phyloP scores from a whole-genome alignment of 1,140 invertebrate species.

The Pristionchus pacificus region DNA sequence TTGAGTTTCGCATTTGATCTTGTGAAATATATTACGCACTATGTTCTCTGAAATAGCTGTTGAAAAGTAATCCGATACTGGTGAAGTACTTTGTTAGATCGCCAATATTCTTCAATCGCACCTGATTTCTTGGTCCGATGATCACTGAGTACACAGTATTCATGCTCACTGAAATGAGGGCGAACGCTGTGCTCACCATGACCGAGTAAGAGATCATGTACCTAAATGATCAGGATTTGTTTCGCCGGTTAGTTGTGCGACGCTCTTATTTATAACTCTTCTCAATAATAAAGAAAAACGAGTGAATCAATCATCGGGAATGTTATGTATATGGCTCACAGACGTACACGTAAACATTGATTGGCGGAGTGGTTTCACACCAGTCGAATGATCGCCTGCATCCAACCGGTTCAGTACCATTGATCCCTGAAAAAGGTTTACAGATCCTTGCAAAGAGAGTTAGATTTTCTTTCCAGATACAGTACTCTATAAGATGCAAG shows the following conservation, averaged over 20 bases:
- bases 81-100: not conserved
- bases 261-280: no score
- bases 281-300: no score
- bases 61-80: not conserved
- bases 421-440: slow-evolving; percentile 2
- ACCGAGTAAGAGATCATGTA: slow-evolving; percentile 17
- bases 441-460: slow-evolving; percentile 10
- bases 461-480: not conserved
- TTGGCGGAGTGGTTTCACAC: slow-evolving; percentile 18
- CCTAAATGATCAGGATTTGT: no score
- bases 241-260: no score
- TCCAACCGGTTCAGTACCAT: slow-evolving; percentile 13
- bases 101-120: not conserved
- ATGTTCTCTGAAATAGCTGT: no score
- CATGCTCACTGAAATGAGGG: slow-evolving; percentile 22
- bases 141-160: slow-evolving; percentile 25
- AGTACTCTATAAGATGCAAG: not conserved
- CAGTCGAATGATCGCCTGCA: slow-evolving; percentile 23
- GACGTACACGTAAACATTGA: slow-evolving; percentile 15
- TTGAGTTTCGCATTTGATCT: no score
- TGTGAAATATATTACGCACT: no score
- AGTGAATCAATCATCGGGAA: no score
- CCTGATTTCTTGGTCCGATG: slow-evolving; percentile 24
- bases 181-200: slow-evolving; percentile 9
- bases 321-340: not conserved